These are phyloP conservation scores for Acrobasis repandana DNA, from an alignment of 2,888 invertebrate genomes.

Conservation along the genomic window DNA sequence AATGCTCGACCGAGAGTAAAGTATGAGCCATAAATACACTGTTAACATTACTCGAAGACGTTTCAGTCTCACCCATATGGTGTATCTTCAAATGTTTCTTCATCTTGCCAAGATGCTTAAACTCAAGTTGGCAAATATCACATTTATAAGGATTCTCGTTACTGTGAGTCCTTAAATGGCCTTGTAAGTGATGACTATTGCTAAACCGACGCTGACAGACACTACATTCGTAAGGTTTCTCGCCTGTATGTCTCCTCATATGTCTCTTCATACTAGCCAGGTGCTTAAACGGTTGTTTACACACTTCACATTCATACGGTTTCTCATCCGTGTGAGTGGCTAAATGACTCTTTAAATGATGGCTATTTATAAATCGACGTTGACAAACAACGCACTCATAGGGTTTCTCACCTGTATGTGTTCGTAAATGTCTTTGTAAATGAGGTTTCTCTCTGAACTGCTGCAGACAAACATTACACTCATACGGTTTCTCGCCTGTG, in stretches of 20 bases:
- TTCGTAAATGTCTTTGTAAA: background rate
- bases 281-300: background rate
- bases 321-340: background rate
- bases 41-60: too few species aligned
- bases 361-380: background rate
- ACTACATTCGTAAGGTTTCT: background rate
- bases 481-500: background rate
- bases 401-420: background rate
- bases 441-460: background rate
- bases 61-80: background rate
- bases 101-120: background rate
- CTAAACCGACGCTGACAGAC: conserved; percentile 1
- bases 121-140: background rate
- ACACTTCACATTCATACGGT: background rate
- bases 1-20: too few species aligned
- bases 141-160: background rate
- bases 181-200: background rate
- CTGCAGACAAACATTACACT: background rate
- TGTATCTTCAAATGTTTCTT: background rate
- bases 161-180: background rate
- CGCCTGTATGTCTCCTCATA: background rate
- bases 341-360: background rate
- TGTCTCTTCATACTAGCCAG: conserved; percentile 13
- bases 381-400: background rate
- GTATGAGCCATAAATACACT: too few species aligned